Evolutionary conservation across 1,140 invertebrate genomes (phyloP), one percentile per base, ranked within the genome.

Genomic region (Eumaeus atala): DNA sequence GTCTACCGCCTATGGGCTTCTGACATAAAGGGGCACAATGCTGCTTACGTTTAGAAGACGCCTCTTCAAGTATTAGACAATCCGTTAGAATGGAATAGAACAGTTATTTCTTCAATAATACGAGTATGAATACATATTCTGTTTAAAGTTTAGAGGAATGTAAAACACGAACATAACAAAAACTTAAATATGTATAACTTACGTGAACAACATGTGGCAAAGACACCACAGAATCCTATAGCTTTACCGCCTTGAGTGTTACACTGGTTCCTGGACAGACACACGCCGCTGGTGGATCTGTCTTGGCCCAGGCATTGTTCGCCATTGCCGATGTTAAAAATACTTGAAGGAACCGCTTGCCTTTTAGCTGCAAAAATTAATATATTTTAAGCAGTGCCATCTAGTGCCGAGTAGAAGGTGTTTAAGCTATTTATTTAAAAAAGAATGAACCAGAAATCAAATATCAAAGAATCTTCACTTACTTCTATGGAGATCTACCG

Each of bases 151-250:
- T n/a, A n/a, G n/a, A n/a, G n/a, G n/a, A n/a, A n/a, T n/a, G n/a
- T n/a, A n/a, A n/a, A n/a, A n/a, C n/a, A n/a, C n/a, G 18, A 17
- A 17, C 5, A 17, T 34, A 35, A 40, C 8, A 34, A 52, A 5
- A 12, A n/a, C 2, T 42, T 28, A 21, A 37, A 10, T 21, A 17
- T 33, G 47, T 28, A 4, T 44, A 61, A 78, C 84, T 82, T 64
- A 88, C 87, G 64, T 1, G 84, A 82, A 54, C 87, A 88, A 52
- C 87, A 88, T 9, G 85, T 84, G 38, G 77, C 83, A 56, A 88
- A 87, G 0, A 87, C 84, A 5, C 84, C 85, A 51, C 87, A 88
- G 59, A 79, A 84, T 3, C 87, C 85, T 9, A 86, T 81, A 11
- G 84, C 84, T 51, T 86, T 86, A 0, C 87, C 87, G 0, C 87